Conservation (phyloP, 2,888 invertebrate species). For the Ptychoptera contaminata region DNA sequence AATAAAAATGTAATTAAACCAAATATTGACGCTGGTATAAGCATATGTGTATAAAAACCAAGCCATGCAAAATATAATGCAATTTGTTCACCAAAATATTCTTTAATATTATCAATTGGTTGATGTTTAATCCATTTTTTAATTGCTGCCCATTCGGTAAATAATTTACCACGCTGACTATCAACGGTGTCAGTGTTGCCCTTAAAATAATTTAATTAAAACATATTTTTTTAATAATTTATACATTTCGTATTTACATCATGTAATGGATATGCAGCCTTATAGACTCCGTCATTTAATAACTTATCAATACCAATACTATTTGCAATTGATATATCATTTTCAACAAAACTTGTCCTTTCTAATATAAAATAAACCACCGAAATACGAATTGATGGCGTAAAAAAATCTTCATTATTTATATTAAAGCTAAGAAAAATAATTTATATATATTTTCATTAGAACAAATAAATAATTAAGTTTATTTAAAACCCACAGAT, state of each 20-base stretch:
- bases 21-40: slow-evolving; percentile 54
- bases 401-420: slow-evolving; percentile 49
- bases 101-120: slow-evolving; percentile 59
- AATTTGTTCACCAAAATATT: slow-evolving; percentile 61
- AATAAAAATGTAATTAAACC: slow-evolving; percentile 51
- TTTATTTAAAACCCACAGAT: slow-evolving; percentile 39
- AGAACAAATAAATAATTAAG: slow-evolving; percentile 3
- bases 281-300: slow-evolving; percentile 45
- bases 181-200: slow-evolving; percentile 35
- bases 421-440: slow-evolving; percentile 41
- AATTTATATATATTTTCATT: no score
- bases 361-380: slow-evolving; percentile 63
- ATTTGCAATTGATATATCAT: slow-evolving; percentile 27
- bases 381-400: slow-evolving; percentile 43
- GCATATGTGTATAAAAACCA: slow-evolving; percentile 71
- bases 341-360: slow-evolving; percentile 45
- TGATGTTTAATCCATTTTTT: slow-evolving; percentile 52
- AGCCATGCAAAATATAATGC: slow-evolving; percentile 74
- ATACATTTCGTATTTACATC: slow-evolving; percentile 38
- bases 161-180: slow-evolving; percentile 37
- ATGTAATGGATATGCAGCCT: slow-evolving; percentile 58
- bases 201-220: slow-evolving; percentile 24
- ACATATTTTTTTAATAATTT: neutral
- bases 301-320: slow-evolving; percentile 46
- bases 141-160: slow-evolving; percentile 54